Conservation (phyloP, 2,888 invertebrate genomes). For the Eulithis testata region DNA sequence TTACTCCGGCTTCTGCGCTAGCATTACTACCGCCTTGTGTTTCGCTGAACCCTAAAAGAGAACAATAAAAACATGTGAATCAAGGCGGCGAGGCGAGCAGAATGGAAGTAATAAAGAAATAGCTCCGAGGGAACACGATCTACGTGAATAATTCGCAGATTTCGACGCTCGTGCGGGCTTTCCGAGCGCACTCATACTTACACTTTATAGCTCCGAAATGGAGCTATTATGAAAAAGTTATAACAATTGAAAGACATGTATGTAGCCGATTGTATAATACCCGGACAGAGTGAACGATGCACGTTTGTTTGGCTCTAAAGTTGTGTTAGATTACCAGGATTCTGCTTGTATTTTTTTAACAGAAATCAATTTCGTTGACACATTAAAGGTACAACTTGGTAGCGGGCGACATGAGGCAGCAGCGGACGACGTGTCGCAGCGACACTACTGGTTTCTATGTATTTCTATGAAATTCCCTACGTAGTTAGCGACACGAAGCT, state of each 20-base stretch:
- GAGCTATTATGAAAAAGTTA: slow-evolving; percentile 33
- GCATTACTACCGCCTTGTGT: slow-evolving; percentile 45
- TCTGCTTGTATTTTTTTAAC: not conserved
- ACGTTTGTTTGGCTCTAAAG: slow-evolving; percentile 7
- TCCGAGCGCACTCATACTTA: slow-evolving; percentile 30
- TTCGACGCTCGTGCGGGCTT: slow-evolving; percentile 51
- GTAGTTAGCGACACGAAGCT: too few relatives aligned
- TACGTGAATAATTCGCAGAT: slow-evolving; percentile 65
- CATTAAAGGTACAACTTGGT: too few relatives aligned
- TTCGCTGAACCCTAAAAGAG: slow-evolving; percentile 47
- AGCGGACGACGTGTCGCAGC: too few relatives aligned
- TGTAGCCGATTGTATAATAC: slow-evolving; percentile 8
- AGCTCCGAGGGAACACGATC: slow-evolving; percentile 60
- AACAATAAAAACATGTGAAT: slow-evolving; percentile 67
- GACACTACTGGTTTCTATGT: too few relatives aligned
- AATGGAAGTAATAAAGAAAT: slow-evolving; percentile 75
- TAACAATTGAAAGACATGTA: slow-evolving; percentile 14
- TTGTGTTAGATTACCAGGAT: not conserved
- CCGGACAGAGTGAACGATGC: slow-evolving; percentile 11
- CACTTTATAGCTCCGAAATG: slow-evolving; percentile 29
- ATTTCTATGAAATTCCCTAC: too few relatives aligned
- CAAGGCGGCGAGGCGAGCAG: slow-evolving; percentile 57
- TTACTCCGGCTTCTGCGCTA: slow-evolving; percentile 41
- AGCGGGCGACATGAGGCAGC: too few relatives aligned
- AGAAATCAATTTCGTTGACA: too few relatives aligned